Evolutionary conservation across 2,888 invertebrate genomes (phyloP), one percentile per base, ranked within the genome.

Genomic region (Chouioia cunea): DNA sequence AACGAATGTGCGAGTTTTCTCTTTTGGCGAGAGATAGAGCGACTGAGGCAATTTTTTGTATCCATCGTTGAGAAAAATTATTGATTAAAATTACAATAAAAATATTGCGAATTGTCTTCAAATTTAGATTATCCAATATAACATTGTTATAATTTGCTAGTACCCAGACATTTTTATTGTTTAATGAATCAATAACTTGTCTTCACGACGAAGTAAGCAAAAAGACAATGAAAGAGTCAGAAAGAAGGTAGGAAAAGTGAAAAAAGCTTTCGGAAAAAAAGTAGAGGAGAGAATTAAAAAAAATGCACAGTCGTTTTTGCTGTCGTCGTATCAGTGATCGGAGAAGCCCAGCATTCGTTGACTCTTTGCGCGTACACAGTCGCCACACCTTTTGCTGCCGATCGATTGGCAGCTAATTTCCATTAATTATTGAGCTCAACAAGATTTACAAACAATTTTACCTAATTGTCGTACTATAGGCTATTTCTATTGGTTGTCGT

Each of bases 271-370:
- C 22, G 36, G 47, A 14, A 71, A 53, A 44, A 68, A 63, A 58
- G 10, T 10, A 14, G 67, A 53, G 36, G 36, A 8, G 20, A 68
- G 58, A 58, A 68, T 44, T 52, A 14, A 58, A 72, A 65, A 70
- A 72, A 72, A 72, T 72, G 72, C 72, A 72, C 68, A 72, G 72
- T 72, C 68, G 62, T 72, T 72, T 71, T 71, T 60, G 72, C 65
- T 72, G 71, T 68, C 53, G 59, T 44, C 50, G 64, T 68, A n/a
- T n/a, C n/a, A 46, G 58, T 71, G 66, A 62, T 58, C 62, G 67
- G 16, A 60, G 65, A 71, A 66, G 73, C 63, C 52, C 48, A 73
- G 69, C 62, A 62, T 57, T 69, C 72, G 50, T 65, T 57, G 66
- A 70, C 46, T 73, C 58, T 60, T 59, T 53, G 20, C 47, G 23